Evolutionary conservation across 2,113 vertebrate genomes (phyloP), one percentile per base, ranked within the genome.

Genomic region (Talpa occidentalis): DNA sequence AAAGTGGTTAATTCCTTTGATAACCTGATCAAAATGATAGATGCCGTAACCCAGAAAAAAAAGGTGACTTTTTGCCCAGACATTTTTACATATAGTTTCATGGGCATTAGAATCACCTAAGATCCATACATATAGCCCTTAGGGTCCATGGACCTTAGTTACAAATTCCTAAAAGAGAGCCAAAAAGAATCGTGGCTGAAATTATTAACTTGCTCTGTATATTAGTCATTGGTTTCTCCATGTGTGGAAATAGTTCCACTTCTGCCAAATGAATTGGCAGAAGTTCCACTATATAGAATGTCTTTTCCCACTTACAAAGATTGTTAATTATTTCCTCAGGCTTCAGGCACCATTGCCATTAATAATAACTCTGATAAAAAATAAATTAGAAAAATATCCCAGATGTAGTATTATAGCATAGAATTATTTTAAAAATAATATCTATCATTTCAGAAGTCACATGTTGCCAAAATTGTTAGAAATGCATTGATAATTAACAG

Each of bases 321-420:
- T 85, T 84, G 93, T 78, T 92, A 95, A 94, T 97, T 95, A 95
- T 97, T 94, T 97, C 64, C 67, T 85, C 60, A 92, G 85, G 32
- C 54, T 44, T 95, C 88, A 86, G 88, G 66, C 64, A 87, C 35
- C 77, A 91, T 26, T 92, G 66, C 59, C 94, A 95, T 92, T 96
- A 97, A 94, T 92, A 94, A 93, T 82, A 92, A 42, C 49, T 88
- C 40, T 62, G 40, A 88, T 70, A n/a, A 92, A 97, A 94, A 94
- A 70, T 72, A 88, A 95, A 94, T 87, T 92, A 73, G 35, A 86
- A 88, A 83, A 93, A 86, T 30, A 67, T 64, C 35, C 17, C 60
- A 94, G 67, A 77, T 88, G 44, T 89, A 85, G 22, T 42, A 77
- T 69, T 82, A 77, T 40, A 80, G 17, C 60, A 94, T 8, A 69